phyloP scores from a whole-genome alignment of 2,113 vertebrate genomes.

The Corvus cornix region DNA sequence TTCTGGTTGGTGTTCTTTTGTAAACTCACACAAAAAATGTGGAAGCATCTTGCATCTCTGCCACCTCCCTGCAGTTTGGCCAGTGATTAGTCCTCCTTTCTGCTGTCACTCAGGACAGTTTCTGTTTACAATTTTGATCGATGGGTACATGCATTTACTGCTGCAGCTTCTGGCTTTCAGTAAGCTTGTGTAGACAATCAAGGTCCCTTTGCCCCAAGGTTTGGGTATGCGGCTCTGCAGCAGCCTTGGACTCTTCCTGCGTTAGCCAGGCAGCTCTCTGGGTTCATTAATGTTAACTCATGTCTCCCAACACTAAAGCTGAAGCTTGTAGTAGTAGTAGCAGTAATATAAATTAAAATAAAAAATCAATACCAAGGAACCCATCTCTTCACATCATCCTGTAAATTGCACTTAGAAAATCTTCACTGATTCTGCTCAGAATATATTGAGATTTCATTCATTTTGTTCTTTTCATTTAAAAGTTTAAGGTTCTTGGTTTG shows the following conservation, averaged over 20 bases:
- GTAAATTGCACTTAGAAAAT: neutral
- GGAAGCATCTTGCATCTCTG: neutral
- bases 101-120: neutral
- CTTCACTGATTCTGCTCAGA: neutral
- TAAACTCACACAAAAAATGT: neutral
- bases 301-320: neutral
- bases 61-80: neutral
- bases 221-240: neutral
- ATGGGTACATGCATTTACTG: neutral
- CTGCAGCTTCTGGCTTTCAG: neutral
- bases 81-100: neutral
- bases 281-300: neutral
- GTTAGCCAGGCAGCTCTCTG: neutral
- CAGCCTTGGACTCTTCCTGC: neutral
- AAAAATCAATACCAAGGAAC: neutral
- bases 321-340: neutral
- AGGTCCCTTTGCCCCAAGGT: neutral
- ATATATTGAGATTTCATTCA: neutral
- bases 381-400: neutral
- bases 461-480: neutral
- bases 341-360: neutral
- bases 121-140: neutral
- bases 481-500: neutral
- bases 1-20: neutral
- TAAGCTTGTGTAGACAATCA: neutral